Base-by-base conservation (phyloP, 2,888 invertebrate genomes). In the Nemoura dubitans region DNA sequence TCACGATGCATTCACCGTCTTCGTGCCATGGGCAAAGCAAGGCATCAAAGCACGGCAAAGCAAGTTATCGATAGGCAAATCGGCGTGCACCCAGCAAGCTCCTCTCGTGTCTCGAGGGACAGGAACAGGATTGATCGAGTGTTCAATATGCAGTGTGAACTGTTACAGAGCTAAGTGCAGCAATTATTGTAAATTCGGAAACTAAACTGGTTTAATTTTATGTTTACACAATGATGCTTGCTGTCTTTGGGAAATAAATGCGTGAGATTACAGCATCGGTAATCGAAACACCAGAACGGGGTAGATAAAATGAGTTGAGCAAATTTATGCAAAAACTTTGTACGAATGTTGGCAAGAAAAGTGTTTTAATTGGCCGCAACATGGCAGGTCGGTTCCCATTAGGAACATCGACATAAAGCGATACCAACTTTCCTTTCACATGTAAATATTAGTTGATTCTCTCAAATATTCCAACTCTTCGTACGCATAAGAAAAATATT, bases 361-460 rank as follows among this genome's bases (percentile, higher is more conserved):
- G 26, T 21, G 26, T 81, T 81, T 30, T 81, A 81, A 81, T 81
- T 81, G 28, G 81, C 29, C 25, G 27, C 30, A 81, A 81, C 81
- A 81, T 81, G 26, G 30, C 81, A 81, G 14, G 0, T 81, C 30
- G 14, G 81, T 81, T 81, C 81, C 81, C 81, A 81, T 81, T 81
- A 30, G 7, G 28, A 28, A 30, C 81, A 81, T 81, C 81, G 81
- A 30, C 29, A 81, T n/a, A 26, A 30, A 28, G 59, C 59, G 59
- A 59, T 59, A 59, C 28, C 30, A 30, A 30, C 81, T 81, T 81
- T 81, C 81, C 81, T 30, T 81, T 81, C 81, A 27, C 81, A 81
- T 81, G 81, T 81, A 81, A 81, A 81, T 81, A 81, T 81, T 81
- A 30, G 28, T 81, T 10, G 28, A 81, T 81, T 81, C 28, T 81